Percentiles rank a stretch among this genome's conserved stretches.
Conservation (phyloP, 2,797 vertebrate species). For the Alauda arvensis region DNA sequence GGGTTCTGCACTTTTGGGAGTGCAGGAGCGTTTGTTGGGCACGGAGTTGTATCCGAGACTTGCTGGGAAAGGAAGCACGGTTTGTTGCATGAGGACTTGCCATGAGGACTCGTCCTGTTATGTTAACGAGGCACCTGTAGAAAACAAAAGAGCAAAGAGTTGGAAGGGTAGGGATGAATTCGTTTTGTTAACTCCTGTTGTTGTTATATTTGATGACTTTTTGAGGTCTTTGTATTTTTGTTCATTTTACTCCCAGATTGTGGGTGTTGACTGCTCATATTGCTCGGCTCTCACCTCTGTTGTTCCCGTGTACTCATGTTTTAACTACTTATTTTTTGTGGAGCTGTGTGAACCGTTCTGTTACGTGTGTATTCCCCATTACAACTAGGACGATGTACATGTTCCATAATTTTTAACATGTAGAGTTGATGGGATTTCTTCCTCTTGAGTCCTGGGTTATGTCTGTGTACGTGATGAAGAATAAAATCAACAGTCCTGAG, state of each 20-base stretch:
- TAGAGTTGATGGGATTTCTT: not conserved
- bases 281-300: not conserved
- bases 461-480: not conserved
- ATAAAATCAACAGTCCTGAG: not conserved
- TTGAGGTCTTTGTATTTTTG: not conserved
- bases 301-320: not conserved
- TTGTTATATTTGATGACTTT: not conserved
- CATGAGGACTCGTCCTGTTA: not conserved
- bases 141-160: not conserved
- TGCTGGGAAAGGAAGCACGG: not conserved
- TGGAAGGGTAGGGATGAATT: not conserved
- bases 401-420: not conserved
- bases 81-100: not conserved
- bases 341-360: not conserved
- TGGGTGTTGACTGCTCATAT: not conserved
- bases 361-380: not conserved
- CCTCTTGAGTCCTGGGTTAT: not conserved
- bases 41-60: not conserved
- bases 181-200: not conserved
- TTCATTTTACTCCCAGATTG: not conserved
- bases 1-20: not conserved
- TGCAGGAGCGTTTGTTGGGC: not conserved
- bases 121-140: not conserved
- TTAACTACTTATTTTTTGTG: not conserved
- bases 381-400: fast-evolving